Conservation (phyloP, 2,888 invertebrate species). For the Endomychus coccineus region DNA sequence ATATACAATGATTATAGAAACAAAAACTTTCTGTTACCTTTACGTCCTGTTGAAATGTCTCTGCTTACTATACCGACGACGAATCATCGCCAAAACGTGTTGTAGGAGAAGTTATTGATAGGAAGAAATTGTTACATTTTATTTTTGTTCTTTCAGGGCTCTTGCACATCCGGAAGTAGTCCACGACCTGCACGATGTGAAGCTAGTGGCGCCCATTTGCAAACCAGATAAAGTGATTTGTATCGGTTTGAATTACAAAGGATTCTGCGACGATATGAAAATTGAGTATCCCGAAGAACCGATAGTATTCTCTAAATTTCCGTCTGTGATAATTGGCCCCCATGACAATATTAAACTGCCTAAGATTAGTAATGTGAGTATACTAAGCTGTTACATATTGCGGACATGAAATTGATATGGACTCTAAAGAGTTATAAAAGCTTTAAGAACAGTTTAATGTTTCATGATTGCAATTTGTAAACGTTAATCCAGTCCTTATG, state of each 20-base stretch:
- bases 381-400: too few relatives aligned
- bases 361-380: slow-evolving; percentile 51
- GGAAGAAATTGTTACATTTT: not conserved
- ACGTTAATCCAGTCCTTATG: too few relatives aligned
- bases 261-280: slow-evolving; percentile 77
- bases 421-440: too few relatives aligned
- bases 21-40: too few relatives aligned
- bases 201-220: slow-evolving; percentile 61
- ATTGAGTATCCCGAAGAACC: slow-evolving; percentile 62
- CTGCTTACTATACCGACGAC: too few relatives aligned
- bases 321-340: slow-evolving; percentile 67
- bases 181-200: slow-evolving; percentile 47
- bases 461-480: too few relatives aligned
- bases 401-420: too few relatives aligned
- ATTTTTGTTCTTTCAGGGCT: slow-evolving; percentile 36
- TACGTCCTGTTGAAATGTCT: too few relatives aligned
- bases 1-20: too few relatives aligned
- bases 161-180: slow-evolving; percentile 44
- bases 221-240: slow-evolving; percentile 76
- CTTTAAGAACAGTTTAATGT: too few relatives aligned
- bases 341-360: slow-evolving; percentile 56
- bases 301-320: slow-evolving; percentile 77
- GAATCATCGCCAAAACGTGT: too few relatives aligned
- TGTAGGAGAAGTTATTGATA: not conserved
- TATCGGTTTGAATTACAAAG: slow-evolving; percentile 75